phyloP scores from a whole-genome alignment of 2,797 vertebrate species.

The Helicolenus hilgendorfi region DNA sequence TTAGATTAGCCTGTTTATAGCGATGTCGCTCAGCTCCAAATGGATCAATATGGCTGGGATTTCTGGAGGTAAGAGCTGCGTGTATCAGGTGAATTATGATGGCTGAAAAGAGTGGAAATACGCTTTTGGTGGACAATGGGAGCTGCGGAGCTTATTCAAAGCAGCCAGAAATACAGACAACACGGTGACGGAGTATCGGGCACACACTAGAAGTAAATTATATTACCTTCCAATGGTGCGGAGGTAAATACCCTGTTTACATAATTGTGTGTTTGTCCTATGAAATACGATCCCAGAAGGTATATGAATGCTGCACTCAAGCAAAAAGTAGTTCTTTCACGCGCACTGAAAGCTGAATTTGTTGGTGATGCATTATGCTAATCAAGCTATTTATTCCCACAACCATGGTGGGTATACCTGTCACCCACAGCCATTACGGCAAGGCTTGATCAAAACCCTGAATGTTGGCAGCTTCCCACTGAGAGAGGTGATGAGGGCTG shows the following conservation, averaged over 20 bases:
- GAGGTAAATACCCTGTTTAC: slow-evolving; percentile 81
- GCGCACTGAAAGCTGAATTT: slow-evolving; percentile 64
- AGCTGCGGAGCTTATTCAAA: slow-evolving; percentile 45
- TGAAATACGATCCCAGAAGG: slow-evolving; percentile 61
- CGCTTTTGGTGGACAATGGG: slow-evolving; percentile 62
- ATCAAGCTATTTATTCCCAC: slow-evolving; percentile 82
- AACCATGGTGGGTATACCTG: slow-evolving; percentile 80
- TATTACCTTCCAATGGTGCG: slow-evolving; percentile 42
- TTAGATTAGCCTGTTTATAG: slow-evolving; percentile 85
- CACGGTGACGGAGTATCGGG: slow-evolving; percentile 4
- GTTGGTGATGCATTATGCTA: slow-evolving; percentile 86
- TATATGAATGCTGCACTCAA: slow-evolving; percentile 49
- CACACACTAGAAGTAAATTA: slow-evolving; percentile 52
- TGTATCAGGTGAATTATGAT: slow-evolving; percentile 74
- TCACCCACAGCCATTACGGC: slow-evolving; percentile 80
- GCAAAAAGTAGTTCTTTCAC: slow-evolving; percentile 58
- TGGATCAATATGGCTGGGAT: slow-evolving; percentile 80
- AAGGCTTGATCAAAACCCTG: slow-evolving; percentile 86
- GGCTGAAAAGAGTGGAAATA: slow-evolving; percentile 68
- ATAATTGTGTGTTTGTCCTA: slow-evolving; percentile 76
- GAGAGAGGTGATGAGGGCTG: slow-evolving; percentile 80
- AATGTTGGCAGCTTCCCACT: slow-evolving; percentile 81
- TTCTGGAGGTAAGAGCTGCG: slow-evolving; percentile 66
- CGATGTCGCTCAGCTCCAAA: slow-evolving; percentile 61
- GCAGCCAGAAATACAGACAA: slow-evolving; percentile 48